Evolutionary conservation across 2,888 invertebrate genomes (phyloP), one percentile per base, ranked within the genome.

Genomic region (Drosophila pseudotalamancana): DNA sequence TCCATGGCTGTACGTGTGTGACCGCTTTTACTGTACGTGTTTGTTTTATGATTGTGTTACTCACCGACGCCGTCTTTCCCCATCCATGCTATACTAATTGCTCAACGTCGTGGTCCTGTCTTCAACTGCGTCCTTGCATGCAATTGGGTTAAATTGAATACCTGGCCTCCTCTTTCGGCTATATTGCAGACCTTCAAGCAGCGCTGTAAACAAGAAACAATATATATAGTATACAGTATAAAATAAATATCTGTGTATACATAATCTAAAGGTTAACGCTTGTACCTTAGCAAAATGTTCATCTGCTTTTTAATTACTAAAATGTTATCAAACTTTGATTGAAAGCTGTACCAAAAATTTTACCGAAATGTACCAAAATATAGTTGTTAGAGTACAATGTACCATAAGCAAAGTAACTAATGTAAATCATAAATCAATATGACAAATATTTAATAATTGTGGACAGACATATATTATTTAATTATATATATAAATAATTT

Each of bases 41-140:
- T 27, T 1, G 42, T 27, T 18, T 5, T n/a, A n/a, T n/a, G n/a
- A 14, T 23, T 23, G 21, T 27, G 9, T 45, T 39, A 81, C 81
- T 81, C 62, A 81, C 81, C 81, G 81, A 82, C 79, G 85, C 65
- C 85, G 63, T 64, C 81, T 77, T 79, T 81, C 81, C 62, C 72
- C 81, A 64, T 81, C 85, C 81, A 81, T 81, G 32, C 45, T 56
- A 25, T 45, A 19, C 27, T 53, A 48, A 29, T 51, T 39, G 49
- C 32, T 65, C 42, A 51, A 19, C 49, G 49, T 63, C 32, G 59
- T 72, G 56, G n/a, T 53, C 62, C 43, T 14, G 54, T 48, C 56
- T 19, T 34, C 43, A 31, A 40, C 31, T 42, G 48, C 40, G 56
- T 48, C 29, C 46, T 37, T 27, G 63, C 72, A 72, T 72, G 63